A percentile compares a stretch with the other conserved stretches of the same genome.
phyloP scores from a whole-genome alignment of 2,797 vertebrate species.

The Bothrops alternatus region DNA sequence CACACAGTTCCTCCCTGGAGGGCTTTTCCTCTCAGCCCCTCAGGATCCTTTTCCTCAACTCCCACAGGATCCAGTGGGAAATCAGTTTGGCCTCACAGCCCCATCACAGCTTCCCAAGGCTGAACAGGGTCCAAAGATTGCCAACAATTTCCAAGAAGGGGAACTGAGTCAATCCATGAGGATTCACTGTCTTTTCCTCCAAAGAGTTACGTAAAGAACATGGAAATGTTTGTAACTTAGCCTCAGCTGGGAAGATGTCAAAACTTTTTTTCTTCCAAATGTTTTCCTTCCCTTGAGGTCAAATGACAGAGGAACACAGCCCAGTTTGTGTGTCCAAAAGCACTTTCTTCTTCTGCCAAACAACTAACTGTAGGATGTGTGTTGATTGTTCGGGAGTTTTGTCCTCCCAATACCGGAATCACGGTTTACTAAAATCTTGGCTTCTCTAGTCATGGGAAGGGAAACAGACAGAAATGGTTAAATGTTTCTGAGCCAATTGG shows the following conservation, averaged over 20 bases:
- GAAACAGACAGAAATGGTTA: neutral
- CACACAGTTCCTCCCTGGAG: neutral
- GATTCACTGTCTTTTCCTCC: neutral
- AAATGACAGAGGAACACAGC: neutral
- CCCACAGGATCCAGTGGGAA: conserved; percentile 16
- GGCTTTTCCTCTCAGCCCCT: neutral
- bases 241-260: neutral
- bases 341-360: neutral
- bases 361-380: neutral
- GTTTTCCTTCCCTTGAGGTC: neutral
- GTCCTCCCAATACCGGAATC: neutral
- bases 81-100: neutral
- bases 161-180: neutral
- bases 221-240: neutral
- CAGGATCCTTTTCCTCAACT: neutral
- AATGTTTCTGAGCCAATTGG: neutral
- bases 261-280: neutral
- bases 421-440: neutral
- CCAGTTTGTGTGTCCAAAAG: neutral
- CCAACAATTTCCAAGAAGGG: neutral
- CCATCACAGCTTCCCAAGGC: neutral
- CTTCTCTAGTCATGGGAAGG: neutral
- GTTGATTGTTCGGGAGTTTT: neutral
- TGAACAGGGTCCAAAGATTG: neutral
- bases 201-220: neutral